Evolutionary conservation across 2,797 vertebrate species (phyloP).

Genomic region (Hozukius guyotensis): DNA sequence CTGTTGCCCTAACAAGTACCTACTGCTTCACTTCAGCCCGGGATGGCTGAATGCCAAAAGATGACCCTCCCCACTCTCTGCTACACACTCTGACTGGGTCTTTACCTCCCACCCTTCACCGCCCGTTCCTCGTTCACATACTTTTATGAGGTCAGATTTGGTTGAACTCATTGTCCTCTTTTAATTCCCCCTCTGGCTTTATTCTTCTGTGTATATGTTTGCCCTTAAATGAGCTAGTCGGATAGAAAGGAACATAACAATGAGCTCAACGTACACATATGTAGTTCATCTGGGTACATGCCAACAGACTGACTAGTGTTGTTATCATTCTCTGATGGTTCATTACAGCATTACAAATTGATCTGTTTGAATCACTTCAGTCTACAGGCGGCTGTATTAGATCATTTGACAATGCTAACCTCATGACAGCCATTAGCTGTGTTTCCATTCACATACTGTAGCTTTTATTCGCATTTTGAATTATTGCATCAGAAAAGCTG

Average conservation of each 20-base stretch:
- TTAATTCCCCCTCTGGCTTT: neutral
- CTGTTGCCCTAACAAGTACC: slow-evolving; percentile 80
- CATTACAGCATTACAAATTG: neutral
- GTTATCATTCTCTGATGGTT: neutral
- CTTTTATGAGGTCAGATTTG: neutral
- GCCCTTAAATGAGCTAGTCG: neutral
- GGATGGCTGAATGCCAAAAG: slow-evolving; percentile 55
- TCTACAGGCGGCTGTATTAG: neutral
- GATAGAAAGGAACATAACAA: neutral
- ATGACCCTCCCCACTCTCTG: slow-evolving; percentile 50
- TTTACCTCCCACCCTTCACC: neutral
- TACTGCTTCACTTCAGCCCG: slow-evolving; percentile 16
- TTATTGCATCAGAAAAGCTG: too few relatives aligned
- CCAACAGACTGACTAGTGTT: neutral
- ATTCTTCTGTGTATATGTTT: neutral
- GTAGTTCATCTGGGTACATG: neutral
- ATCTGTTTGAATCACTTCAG: neutral
- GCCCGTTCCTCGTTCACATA: neutral
- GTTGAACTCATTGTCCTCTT: neutral
- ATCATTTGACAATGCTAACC: neutral
- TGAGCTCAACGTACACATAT: neutral
- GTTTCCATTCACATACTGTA: too few relatives aligned
- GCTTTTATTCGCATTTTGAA: too few relatives aligned
- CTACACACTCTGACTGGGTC: slow-evolving; percentile 17
- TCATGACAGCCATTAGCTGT: neutral